Evolutionary conservation across 1,140 invertebrate species (phyloP).

Genomic region (Lanistes nyassanus): DNA sequence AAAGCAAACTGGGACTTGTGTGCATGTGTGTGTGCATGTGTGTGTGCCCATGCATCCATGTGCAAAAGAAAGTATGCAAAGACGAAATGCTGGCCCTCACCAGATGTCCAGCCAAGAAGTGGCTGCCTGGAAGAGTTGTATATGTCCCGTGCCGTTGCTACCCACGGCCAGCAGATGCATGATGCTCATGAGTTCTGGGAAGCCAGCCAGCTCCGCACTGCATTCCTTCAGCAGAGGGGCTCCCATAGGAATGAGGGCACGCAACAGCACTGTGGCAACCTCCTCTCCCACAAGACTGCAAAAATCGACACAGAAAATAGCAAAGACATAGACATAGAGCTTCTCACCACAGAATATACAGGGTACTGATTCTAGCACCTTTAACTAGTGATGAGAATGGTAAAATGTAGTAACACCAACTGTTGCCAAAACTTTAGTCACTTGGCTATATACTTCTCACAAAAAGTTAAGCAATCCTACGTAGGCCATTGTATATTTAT

Average conservation of each 20-base stretch:
- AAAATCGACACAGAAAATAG: slow-evolving; percentile 19
- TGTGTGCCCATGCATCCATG: background rate
- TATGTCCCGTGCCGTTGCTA: slow-evolving; percentile 79
- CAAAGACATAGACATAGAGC: too few species aligned
- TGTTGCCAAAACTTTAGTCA: too few species aligned
- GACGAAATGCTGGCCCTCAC: slow-evolving; percentile 48
- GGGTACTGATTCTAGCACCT: too few species aligned
- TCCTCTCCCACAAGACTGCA: slow-evolving; percentile 71
- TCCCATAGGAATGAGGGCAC: slow-evolving; percentile 81
- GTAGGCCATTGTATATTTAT: too few species aligned
- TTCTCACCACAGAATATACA: too few species aligned
- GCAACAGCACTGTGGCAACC: slow-evolving; percentile 79
- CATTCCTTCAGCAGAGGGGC: slow-evolving; percentile 73
- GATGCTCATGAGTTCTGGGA: slow-evolving; percentile 84
- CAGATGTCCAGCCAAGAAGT: slow-evolving; percentile 78
- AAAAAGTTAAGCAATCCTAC: too few species aligned
- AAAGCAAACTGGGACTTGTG: too few species aligned
- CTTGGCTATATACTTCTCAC: too few species aligned
- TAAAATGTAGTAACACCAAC: too few species aligned
- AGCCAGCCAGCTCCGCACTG: slow-evolving; percentile 78
- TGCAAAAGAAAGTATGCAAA: background rate
- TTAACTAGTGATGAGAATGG: too few species aligned
- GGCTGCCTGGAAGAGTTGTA: slow-evolving; percentile 81
- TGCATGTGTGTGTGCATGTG: slow-evolving; percentile 5
- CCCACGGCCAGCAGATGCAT: slow-evolving; percentile 85